phyloP scores from a whole-genome alignment of 2,797 vertebrate species.

The Squalus acanthias region DNA sequence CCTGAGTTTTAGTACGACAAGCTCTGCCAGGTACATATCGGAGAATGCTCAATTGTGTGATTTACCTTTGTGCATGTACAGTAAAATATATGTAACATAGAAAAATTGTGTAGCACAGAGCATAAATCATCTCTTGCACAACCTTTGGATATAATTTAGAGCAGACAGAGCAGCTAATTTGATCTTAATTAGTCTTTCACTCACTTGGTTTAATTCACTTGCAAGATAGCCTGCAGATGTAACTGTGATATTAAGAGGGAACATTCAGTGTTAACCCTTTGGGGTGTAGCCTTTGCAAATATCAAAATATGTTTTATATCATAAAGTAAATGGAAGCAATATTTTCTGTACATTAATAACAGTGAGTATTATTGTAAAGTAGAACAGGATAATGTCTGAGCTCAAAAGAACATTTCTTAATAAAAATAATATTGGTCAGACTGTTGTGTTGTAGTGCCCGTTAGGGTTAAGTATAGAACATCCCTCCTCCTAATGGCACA shows the following conservation, averaged over 20 bases:
- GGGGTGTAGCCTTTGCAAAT: not conserved
- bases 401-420: not conserved
- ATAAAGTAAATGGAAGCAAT: not conserved
- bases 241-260: not conserved
- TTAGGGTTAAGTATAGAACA: not conserved
- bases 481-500: not conserved
- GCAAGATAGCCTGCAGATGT: not conserved
- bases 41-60: no score
- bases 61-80: not conserved
- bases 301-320: not conserved
- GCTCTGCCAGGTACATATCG: not conserved
- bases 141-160: not conserved
- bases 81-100: not conserved
- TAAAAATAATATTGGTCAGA: not conserved
- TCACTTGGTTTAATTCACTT: not conserved
- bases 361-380: not conserved
- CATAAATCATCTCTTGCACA: not conserved
- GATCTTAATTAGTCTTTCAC: slow-evolving; percentile 27
- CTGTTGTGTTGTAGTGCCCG: not conserved
- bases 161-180: slow-evolving; percentile 17
- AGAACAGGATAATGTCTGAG: not conserved
- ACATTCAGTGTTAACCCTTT: not conserved
- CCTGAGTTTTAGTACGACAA: not conserved
- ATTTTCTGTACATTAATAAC: not conserved
- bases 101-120: not conserved